Percentiles rank a stretch among this genome's conserved stretches.
These are phyloP conservation scores for Loriculus beryllinus DNA, from an alignment of 2,797 vertebrate species.

Conservation along the genomic window DNA sequence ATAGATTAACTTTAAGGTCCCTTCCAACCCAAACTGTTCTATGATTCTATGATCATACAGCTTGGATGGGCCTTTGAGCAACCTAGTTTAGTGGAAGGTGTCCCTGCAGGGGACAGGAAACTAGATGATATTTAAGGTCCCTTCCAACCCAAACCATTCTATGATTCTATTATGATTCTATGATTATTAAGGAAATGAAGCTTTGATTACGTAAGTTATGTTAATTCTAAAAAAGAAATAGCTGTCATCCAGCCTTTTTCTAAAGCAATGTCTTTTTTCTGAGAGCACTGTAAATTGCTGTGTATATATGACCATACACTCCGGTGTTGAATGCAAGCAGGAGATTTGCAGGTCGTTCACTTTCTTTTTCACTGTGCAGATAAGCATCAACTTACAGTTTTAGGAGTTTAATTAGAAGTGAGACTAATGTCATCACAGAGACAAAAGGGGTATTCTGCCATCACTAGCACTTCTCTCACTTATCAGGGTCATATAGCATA, in stretches of 20 bases:
- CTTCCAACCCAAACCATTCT: neutral
- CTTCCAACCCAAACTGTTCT: neutral
- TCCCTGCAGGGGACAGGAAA: neutral
- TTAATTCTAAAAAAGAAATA: neutral
- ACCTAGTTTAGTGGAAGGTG: neutral
- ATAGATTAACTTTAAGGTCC: neutral
- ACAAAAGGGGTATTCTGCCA: neutral
- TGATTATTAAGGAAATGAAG: neutral
- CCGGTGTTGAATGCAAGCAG: neutral
- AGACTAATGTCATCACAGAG: neutral
- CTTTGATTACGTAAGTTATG: neutral
- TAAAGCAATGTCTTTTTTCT: neutral
- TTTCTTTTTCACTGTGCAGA: neutral
- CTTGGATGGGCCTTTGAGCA: neutral
- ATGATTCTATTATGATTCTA: neutral
- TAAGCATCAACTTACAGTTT: neutral
- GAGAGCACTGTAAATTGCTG: neutral
- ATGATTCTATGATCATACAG: neutral
- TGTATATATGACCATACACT: neutral
- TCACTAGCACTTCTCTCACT: rapidly evolving
- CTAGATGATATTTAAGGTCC: neutral
- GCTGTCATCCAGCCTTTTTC: neutral
- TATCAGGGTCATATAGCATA: neutral
- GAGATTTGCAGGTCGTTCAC: neutral
- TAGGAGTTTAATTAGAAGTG: neutral